phyloP scores from a whole-genome alignment of 2,797 vertebrate species.

The Hydrocynus forskahlii region DNA sequence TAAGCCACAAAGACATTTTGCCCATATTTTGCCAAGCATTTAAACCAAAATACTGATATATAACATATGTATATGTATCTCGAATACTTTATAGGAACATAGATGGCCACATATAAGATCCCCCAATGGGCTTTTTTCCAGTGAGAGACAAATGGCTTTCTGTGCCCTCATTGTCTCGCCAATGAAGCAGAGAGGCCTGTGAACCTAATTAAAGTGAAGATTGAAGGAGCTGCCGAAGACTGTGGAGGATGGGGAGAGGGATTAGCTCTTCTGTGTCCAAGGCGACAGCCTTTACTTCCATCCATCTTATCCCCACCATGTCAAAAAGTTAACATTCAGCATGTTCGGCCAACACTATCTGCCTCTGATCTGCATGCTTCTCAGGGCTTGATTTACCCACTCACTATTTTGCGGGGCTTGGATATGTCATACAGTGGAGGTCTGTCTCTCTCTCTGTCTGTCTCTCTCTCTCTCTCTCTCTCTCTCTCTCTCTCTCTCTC shows the following conservation, averaged over 20 bases:
- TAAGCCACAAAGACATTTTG: too few species aligned
- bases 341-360: conserved; percentile 18
- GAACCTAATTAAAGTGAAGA: conserved; percentile 53
- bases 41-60: too few species aligned
- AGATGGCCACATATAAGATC: background rate
- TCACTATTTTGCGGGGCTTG: conserved; percentile 34
- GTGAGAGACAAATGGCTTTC: background rate
- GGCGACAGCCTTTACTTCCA: background rate
- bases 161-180: background rate
- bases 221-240: conserved; percentile 23
- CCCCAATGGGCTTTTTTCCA: background rate
- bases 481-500: background rate
- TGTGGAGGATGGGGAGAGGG: background rate
- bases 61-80: background rate
- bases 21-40: too few species aligned
- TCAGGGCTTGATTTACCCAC: conserved; percentile 29
- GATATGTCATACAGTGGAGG: background rate
- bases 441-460: background rate
- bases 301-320: conserved; percentile 22
- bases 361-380: conserved; percentile 33
- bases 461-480: background rate
- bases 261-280: conserved; percentile 10
- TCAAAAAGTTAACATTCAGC: conserved; percentile 37
- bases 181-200: conserved; percentile 15
- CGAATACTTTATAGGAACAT: background rate